These are phyloP conservation scores for Tuta absoluta DNA, from an alignment of 2,888 invertebrate species.

Conservation along the genomic window DNA sequence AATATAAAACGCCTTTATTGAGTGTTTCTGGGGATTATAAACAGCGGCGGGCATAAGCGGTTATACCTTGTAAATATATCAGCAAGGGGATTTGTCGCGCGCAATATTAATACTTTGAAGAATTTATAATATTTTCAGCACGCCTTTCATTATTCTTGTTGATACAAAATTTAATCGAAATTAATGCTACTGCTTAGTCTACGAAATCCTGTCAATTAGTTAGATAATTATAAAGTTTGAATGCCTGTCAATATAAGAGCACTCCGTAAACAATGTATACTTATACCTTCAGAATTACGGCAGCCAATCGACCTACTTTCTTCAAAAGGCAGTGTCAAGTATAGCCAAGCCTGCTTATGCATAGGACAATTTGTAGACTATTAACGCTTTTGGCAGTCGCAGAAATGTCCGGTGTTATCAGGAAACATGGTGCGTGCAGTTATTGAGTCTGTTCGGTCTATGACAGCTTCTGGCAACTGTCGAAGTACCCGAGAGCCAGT, in stretches of 20 bases:
- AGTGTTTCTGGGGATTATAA: conserved; percentile 17
- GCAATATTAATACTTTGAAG: conserved; percentile 21
- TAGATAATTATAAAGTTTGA: neutral
- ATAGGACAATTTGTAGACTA: neutral
- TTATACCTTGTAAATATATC: conserved; percentile 10
- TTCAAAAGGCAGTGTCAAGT: neutral
- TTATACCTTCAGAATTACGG: neutral
- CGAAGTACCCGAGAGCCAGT: conserved; percentile 41
- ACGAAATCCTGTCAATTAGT: no score
- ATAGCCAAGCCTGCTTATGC: neutral
- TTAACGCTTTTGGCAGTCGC: neutral
- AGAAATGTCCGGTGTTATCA: neutral
- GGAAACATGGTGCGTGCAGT: neutral
- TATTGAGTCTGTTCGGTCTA: conserved; percentile 28
- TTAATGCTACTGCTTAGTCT: neutral
- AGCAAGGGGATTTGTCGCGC: conserved; percentile 1
- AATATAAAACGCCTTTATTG: conserved; percentile 15
- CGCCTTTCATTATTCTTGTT: conserved; percentile 5
- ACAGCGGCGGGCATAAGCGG: conserved; percentile 10
- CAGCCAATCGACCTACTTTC: no score
- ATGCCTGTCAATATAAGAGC: neutral
- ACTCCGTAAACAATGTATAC: neutral
- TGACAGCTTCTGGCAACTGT: conserved; percentile 42
- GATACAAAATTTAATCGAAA: neutral
- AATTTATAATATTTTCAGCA: conserved; percentile 24